Conservation (phyloP, 2,797 vertebrate species). For the Atherinosoma microstoma region DNA sequence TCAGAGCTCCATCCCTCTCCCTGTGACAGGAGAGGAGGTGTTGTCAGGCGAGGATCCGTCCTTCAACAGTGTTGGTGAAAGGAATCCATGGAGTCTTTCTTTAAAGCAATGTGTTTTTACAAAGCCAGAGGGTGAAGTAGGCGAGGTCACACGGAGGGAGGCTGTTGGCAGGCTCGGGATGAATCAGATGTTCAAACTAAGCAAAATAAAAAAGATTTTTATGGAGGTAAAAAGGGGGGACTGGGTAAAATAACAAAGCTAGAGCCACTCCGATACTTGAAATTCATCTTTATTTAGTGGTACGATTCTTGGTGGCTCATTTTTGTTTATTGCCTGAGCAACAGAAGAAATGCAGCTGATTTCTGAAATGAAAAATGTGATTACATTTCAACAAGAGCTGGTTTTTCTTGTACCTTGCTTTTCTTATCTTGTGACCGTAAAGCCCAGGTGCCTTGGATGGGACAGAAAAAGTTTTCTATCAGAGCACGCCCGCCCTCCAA, state of each 20-base stretch:
- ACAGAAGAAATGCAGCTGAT: background rate
- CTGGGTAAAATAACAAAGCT: background rate
- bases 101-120: constrained; percentile 71
- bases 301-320: background rate
- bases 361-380: background rate
- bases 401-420: background rate
- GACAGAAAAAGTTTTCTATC: constrained; percentile 28
- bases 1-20: constrained; percentile 51
- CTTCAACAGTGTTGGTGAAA: constrained; percentile 90
- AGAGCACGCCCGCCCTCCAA: background rate
- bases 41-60: constrained; percentile 65
- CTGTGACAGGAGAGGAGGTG: constrained; percentile 35
- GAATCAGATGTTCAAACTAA: constrained; percentile 63
- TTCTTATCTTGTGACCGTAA: background rate
- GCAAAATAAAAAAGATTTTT: constrained; percentile 19
- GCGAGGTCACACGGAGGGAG: constrained; percentile 49
- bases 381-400: background rate
- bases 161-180: constrained; percentile 76
- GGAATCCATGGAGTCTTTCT: constrained; percentile 83
- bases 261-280: background rate
- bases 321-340: background rate
- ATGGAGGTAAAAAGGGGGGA: background rate
- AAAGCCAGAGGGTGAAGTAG: constrained; percentile 72
- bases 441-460: constrained; percentile 1
- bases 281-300: background rate